Percentiles rank a stretch among this genome's conserved stretches.
These are phyloP conservation scores for Volucella zonaria DNA, from an alignment of 2,888 invertebrate genomes.

Conservation along the genomic window DNA sequence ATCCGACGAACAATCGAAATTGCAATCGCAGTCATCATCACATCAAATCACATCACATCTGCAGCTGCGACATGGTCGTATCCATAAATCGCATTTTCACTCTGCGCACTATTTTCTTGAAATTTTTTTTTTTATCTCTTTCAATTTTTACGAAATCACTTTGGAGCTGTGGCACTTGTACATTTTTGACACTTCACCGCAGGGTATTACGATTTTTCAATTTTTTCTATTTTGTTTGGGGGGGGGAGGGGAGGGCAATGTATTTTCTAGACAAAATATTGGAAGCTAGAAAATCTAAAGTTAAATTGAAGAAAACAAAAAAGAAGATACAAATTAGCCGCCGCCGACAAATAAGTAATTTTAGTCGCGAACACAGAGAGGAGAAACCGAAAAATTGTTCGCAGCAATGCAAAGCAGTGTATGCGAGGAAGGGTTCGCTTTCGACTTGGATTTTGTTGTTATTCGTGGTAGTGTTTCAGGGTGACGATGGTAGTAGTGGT, in stretches of 20 bases:
- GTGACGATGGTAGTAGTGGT: not conserved
- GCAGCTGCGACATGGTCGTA: constrained; percentile 1
- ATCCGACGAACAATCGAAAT: not conserved
- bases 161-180: not conserved
- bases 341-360: no score
- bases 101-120: constrained; percentile 10
- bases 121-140: not conserved
- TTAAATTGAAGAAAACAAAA: no score
- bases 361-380: not conserved
- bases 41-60: constrained; percentile 25
- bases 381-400: not conserved
- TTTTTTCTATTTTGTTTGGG: not conserved
- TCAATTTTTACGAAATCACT: constrained; percentile 25
- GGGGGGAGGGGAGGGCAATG: not conserved
- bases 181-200: not conserved
- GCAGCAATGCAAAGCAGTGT: no score
- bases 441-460: constrained; percentile 16
- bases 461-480: not conserved
- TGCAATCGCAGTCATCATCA: not conserved
- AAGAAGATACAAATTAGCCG: no score
- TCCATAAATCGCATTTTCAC: not conserved
- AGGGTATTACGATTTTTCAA: no score
- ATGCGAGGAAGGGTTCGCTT: constrained; percentile 22
- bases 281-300: no score
- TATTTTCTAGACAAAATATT: no score